Base-by-base conservation (phyloP, 2,888 invertebrate species). In the Eristalinus aeneus region DNA sequence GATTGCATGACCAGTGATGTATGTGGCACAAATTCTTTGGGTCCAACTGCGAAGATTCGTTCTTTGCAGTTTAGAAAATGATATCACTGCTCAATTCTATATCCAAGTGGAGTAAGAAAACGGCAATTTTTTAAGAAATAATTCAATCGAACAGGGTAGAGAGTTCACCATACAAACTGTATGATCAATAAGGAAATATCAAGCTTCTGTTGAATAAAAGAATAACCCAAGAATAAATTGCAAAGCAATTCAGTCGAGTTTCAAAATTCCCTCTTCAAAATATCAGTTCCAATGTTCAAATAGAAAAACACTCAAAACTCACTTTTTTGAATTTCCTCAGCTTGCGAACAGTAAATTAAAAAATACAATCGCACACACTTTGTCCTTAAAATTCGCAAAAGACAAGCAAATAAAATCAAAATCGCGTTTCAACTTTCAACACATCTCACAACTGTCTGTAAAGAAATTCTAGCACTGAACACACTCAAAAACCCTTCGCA, bases 401-500 rank as follows among this genome's bases (percentile, higher is more conserved):
- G 36, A 34, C n/a, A 27, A 23, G 1, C 6, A 8, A 68, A 60
- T 12, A 46, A 39, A 53, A 20, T 22, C 1, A 56, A 16, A 31
- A 34, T 60, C 36, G 20, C 12, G 27, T 16, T 3, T 32, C 6
- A 20, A 12, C 64, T 22, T 56, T 23, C 11, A 27, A 56, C 23
- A 56, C 22, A 11, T 56, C 12, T 23, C 56, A 22, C 56, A 56
- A 10, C 22, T 3, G 56, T 12, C 23, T 20, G 4, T 39, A 2
- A 12, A 71, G 23, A 20, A 58, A 39, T 46, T 46, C 32, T 46
- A 60, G 31, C 74, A 22, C 58, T 61, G 61, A 68, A 56, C 46
- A 23, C 53, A 72, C 39, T 64, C 31, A 63, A 32, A 36, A 61
- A 65, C 58, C 72, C 72, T 39, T 69, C 11, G 31, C 69, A 27